Base-by-base conservation (phyloP, 2,888 invertebrate species). In the Pantelozetes paolii region DNA sequence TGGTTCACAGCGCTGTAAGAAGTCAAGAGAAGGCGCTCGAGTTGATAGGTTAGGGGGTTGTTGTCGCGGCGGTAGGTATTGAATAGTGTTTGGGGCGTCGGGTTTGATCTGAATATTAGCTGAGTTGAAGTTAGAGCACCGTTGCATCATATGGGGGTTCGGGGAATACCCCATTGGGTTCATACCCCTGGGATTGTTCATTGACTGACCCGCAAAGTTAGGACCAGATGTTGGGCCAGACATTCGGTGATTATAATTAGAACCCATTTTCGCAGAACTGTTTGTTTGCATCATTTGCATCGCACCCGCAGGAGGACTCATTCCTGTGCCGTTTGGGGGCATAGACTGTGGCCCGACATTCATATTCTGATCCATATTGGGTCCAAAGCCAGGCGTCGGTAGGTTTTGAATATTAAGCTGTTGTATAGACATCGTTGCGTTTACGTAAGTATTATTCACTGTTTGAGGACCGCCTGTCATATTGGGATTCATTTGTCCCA, bases 71-170 rank as follows among this genome's bases (percentile, higher is more conserved):
- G 97, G 97, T 82, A 96, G 87, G 86, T 97, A 97, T 85, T 97
- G 96, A 82, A 97, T 97, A 48, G 97, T 97, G 83, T 97, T 97
- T 0, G 97, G 96, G 15, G 96, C 94, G 83, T 92, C 94, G 13
- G 96, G 91, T 84, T 96, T 96, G 32, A 97, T 94, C 84, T 93
- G 92, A 72, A 85, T 82, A 83, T 92, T 95, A 64, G 90, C 88
- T 78, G 89, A 89, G 79, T 89, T 89, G 80, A 88, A 88, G 6
- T 3, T 8, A 45, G 77, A 75, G 11, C 40, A 79, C 78, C 73
- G 76, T 76, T 76, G 78, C 77, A 73, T 77, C 78, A 50, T 70
- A 71, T 70, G 76, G 67, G 62, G 76, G 74, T 75, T 77, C 72
- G 20, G 74, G 71, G 20, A 75, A 71, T 3, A 42, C 11, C 18